A percentile compares a stretch with the other conserved stretches of the same genome.
phyloP scores from a whole-genome alignment of 2,113 vertebrate species.

The Lophius piscatorius region DNA sequence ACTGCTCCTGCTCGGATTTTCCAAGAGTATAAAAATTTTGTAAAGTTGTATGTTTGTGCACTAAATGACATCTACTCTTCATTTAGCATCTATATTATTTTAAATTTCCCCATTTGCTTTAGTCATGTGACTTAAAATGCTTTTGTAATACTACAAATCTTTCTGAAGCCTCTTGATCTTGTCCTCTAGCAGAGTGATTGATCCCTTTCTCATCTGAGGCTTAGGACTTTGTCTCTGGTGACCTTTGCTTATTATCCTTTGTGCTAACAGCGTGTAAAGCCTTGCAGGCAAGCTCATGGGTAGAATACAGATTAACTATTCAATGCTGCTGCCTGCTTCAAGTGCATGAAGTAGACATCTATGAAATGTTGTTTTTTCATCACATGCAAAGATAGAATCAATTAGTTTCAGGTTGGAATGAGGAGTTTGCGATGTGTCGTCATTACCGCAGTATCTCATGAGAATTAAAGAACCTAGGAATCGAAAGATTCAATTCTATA shows the following conservation, averaged over 20 bases:
- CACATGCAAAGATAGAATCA: slow-evolving; percentile 29
- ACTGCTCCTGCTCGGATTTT: slow-evolving; percentile 37
- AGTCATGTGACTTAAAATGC: too few species aligned
- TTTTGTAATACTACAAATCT: slow-evolving; percentile 6
- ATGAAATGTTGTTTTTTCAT: slow-evolving; percentile 35
- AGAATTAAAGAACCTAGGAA: slow-evolving; percentile 19
- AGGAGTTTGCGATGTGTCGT: slow-evolving; percentile 10
- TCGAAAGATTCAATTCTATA: slow-evolving; percentile 10
- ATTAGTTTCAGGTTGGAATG: slow-evolving; percentile 21
- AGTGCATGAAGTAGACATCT: slow-evolving; percentile 31
- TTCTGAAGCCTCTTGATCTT: slow-evolving; percentile 20
- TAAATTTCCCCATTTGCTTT: too few species aligned
- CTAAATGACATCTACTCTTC: slow-evolving; percentile 31
- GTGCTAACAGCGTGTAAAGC: slow-evolving; percentile 31
- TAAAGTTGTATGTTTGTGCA: slow-evolving; percentile 59
- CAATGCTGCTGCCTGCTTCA: slow-evolving; percentile 15
- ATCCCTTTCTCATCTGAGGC: slow-evolving; percentile 41
- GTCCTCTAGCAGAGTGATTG: slow-evolving; percentile 26
- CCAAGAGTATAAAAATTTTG: slow-evolving; percentile 50
- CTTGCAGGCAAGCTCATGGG: slow-evolving; percentile 11
- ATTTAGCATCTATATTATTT: too few species aligned
- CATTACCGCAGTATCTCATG: slow-evolving; percentile 4
- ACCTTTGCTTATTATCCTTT: slow-evolving; percentile 41
- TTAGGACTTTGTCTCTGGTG: slow-evolving; percentile 48
- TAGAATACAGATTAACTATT: slow-evolving; percentile 41